Conservation (phyloP, 2,888 invertebrate genomes). For the Linnaemya vulpina region DNA sequence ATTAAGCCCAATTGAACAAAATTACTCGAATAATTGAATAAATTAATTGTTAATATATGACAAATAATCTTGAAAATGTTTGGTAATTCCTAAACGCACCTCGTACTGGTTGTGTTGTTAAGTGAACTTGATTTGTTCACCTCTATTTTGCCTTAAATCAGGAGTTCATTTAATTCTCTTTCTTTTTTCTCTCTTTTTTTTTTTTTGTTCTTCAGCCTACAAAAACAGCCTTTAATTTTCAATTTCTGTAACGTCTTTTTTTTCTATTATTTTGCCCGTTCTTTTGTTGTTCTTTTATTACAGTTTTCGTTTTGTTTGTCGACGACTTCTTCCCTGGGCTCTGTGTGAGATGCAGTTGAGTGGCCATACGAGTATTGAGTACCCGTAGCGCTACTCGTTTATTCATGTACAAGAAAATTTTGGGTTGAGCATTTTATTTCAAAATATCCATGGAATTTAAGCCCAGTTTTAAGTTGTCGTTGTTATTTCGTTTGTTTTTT, state of each 20-base stretch:
- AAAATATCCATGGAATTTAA: slow-evolving; percentile 44
- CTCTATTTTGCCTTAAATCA: slow-evolving; percentile 25
- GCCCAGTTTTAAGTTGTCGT: slow-evolving; percentile 33
- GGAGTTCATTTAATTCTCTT: too few species aligned
- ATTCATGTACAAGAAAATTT: neutral
- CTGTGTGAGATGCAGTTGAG: neutral
- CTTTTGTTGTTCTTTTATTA: slow-evolving; percentile 19
- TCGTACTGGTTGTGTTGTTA: neutral
- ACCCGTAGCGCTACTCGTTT: neutral
- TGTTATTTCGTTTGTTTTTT: neutral
- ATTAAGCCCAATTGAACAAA: too few species aligned
- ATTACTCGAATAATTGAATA: too few species aligned
- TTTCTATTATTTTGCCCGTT: neutral
- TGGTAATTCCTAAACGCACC: neutral
- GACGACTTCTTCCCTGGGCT: slow-evolving; percentile 10
- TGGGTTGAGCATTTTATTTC: slow-evolving; percentile 17
- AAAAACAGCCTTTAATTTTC: slow-evolving; percentile 43
- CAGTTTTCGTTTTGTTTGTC: neutral
- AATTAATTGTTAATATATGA: too few species aligned
- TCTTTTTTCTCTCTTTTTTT: too few species aligned
- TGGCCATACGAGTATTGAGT: slow-evolving; percentile 15
- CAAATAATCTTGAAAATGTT: too few species aligned
- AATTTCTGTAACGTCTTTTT: slow-evolving; percentile 25
- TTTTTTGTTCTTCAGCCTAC: slow-evolving; percentile 4
- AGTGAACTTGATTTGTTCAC: slow-evolving; percentile 28